A percentile compares a stretch with the other conserved stretches of the same genome.
These are phyloP conservation scores for Nannobrachium achirus DNA, from an alignment of 2,113 vertebrate genomes.

Conservation along the genomic window DNA sequence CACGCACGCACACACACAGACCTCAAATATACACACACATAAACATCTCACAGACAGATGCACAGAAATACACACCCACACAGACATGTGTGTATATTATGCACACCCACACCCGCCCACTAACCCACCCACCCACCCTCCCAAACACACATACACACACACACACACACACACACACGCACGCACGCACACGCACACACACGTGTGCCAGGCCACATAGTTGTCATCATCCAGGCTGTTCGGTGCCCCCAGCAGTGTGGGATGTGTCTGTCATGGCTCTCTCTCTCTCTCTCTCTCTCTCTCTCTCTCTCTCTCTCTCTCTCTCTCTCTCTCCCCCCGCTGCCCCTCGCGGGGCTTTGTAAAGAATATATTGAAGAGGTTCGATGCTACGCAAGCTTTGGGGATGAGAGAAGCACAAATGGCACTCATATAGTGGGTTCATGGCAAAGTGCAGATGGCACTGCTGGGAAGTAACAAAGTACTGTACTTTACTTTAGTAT, in stretches of 20 bases:
- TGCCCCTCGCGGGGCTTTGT: conserved; percentile 62
- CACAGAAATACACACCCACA: conserved; percentile 19
- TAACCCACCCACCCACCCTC: conserved; percentile 38
- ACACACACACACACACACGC: conserved; percentile 3
- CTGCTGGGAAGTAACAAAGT: no score
- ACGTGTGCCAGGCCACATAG: conserved; percentile 48
- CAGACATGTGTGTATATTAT: no score
- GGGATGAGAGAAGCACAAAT: conserved; percentile 69
- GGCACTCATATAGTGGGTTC: conserved; percentile 51
- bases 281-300: conserved; percentile 12
- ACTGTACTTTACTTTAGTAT: no score
- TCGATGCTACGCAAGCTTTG: conserved; percentile 66
- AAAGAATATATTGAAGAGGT: conserved; percentile 88
- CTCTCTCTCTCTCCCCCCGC: neutral
- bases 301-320: neutral
- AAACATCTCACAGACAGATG: neutral
- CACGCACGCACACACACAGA: no score
- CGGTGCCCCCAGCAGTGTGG: conserved; percentile 68
- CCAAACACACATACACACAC: conserved; percentile 41
- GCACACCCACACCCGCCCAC: conserved; percentile 41
- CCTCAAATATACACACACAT: no score
- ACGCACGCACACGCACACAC: conserved; percentile 30
- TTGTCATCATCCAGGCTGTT: conserved; percentile 48
- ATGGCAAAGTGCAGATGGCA: conserved; percentile 59
- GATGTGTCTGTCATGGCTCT: conserved; percentile 65